These are phyloP conservation scores for Crypturellus tataupa DNA, from an alignment of 2,797 vertebrate species.

Conservation along the genomic window DNA sequence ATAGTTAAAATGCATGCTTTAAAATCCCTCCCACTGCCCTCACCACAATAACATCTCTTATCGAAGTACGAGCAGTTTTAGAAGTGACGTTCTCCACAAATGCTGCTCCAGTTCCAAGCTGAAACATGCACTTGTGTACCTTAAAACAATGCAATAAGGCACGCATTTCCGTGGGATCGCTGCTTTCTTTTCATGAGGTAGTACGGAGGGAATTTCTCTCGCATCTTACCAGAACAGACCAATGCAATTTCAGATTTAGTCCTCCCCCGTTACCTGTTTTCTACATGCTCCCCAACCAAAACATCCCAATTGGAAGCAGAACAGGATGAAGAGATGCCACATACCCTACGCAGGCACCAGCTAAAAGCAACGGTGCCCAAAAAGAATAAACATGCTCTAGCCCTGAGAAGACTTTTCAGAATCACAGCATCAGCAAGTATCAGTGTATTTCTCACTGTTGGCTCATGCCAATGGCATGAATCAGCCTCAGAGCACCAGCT, in stretches of 20 bases:
- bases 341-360: neutral
- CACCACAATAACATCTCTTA: constrained; percentile 48
- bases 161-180: neutral
- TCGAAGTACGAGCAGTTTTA: neutral
- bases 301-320: neutral
- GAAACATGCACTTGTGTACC: neutral
- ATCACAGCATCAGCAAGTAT: neutral
- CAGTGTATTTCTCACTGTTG: neutral
- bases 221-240: neutral
- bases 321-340: neutral
- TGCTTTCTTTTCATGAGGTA: neutral
- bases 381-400: neutral
- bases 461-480: neutral
- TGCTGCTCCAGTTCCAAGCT: neutral
- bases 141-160: neutral
- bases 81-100: constrained; percentile 8
- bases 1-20: constrained; percentile 28
- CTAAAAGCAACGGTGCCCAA: neutral
- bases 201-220: neutral
- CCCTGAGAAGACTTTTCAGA: neutral
- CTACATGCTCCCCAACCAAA: neutral
- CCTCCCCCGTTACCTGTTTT: neutral
- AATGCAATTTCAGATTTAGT: neutral
- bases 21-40: constrained; percentile 60
- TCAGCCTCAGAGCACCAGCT: neutral